Evolutionary conservation across 2,797 vertebrate genomes (phyloP).

Genomic region (Mus caroli): DNA sequence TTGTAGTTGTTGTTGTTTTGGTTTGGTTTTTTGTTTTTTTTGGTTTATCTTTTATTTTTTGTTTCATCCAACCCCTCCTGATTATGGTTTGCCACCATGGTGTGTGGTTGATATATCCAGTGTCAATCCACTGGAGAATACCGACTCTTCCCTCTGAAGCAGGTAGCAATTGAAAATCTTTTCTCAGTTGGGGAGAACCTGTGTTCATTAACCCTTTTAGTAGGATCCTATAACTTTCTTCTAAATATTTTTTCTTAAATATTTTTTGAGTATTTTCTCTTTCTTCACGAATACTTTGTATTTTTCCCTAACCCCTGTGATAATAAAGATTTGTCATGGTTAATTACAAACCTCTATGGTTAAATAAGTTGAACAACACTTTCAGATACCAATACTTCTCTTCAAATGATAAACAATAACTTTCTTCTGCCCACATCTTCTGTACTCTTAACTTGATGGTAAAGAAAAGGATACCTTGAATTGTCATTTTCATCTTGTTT

Average conservation of each 20-base stretch:
- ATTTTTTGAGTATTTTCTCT: neutral
- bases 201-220: neutral
- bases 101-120: fast-evolving
- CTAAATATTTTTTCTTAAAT: neutral
- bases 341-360: neutral
- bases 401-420: neutral
- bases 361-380: neutral
- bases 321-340: neutral
- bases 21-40: no score
- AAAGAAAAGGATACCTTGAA: neutral
- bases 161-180: neutral
- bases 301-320: neutral
- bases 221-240: neutral
- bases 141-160: fast-evolving
- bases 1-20: no score
- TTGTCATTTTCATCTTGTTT: neutral
- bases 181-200: neutral
- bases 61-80: neutral
- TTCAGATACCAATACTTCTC: neutral
- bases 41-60: neutral
- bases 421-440: neutral
- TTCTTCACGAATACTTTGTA: neutral
- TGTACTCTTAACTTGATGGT: neutral
- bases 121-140: neutral
- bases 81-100: neutral